A percentile compares a stretch with the other conserved stretches of the same genome.
These are phyloP conservation scores for Altica lythri DNA, from an alignment of 2,888 invertebrate species.

Conservation along the genomic window DNA sequence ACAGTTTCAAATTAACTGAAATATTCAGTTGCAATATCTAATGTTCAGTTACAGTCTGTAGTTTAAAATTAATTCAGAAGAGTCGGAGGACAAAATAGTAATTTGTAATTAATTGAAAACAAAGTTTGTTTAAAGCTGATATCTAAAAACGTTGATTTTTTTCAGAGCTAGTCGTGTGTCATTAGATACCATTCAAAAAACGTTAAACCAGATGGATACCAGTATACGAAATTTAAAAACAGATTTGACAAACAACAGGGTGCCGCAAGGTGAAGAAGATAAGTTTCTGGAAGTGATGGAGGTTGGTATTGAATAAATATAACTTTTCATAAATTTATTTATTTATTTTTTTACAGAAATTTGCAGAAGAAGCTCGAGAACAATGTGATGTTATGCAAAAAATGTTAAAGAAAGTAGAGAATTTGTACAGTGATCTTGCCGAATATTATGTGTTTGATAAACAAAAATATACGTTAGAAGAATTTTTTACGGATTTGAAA, in stretches of 20 bases:
- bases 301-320: conserved; percentile 58
- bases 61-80: too few species aligned
- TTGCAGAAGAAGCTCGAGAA: conserved; percentile 75
- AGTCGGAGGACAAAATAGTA: too few species aligned
- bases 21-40: too few species aligned
- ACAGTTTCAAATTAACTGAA: too few species aligned
- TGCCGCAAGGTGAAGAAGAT: conserved; percentile 81
- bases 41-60: too few species aligned
- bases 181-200: conserved; percentile 79
- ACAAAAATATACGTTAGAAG: conserved; percentile 91
- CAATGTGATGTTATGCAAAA: conserved; percentile 88
- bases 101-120: too few species aligned
- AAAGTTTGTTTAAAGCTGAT: too few species aligned
- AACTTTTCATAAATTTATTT: conserved; percentile 16
- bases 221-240: conserved; percentile 88
- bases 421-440: conserved; percentile 78
- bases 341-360: conserved; percentile 40
- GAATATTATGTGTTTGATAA: conserved; percentile 93
- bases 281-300: conserved; percentile 86
- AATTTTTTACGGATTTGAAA: conserved; percentile 94
- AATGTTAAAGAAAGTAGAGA: conserved; percentile 94
- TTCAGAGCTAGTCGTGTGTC: conserved; percentile 82
- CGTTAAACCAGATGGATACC: conserved; percentile 82
- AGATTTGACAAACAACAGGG: conserved; percentile 83
- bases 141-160: conserved; percentile 23